Percentiles rank a stretch among this genome's conserved stretches.
Conservation (phyloP, 2,797 vertebrate species). For the Hemibagrus guttatus region DNA sequence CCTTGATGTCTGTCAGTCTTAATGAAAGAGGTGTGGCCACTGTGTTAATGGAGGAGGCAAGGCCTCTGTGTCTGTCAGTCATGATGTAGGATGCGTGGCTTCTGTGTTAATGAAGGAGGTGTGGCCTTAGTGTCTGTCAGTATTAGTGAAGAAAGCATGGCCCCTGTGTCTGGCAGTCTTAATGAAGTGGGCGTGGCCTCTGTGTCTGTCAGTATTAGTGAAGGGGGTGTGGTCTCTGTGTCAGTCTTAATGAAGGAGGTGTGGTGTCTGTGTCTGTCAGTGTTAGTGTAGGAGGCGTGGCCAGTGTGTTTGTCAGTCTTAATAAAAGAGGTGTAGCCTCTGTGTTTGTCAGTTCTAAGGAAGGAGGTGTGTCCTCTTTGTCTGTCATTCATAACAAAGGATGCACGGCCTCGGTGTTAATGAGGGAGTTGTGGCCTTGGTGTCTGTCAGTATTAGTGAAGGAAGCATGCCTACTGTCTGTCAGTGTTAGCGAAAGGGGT, state of each 20-base stretch:
- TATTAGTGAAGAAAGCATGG: neutral
- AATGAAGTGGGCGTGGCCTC: neutral
- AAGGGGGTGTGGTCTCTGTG: neutral
- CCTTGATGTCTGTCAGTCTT: neutral
- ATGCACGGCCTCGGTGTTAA: neutral
- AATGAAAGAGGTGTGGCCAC: neutral
- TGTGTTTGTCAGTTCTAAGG: neutral
- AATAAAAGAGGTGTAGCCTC: neutral
- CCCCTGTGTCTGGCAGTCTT: neutral
- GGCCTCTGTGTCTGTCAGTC: neutral
- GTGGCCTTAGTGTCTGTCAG: neutral
- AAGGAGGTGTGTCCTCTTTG: neutral
- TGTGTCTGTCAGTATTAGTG: neutral
- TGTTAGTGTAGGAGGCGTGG: neutral
- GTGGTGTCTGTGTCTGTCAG: neutral
- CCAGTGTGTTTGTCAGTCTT: too few species aligned
- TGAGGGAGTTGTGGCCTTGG: neutral
- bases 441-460: neutral
- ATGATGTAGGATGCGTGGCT: neutral
- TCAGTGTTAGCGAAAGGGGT: neutral
- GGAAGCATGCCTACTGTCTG: neutral
- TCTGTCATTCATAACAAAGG: neutral
- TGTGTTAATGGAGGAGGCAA: neutral
- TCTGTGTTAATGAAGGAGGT: too few species aligned
- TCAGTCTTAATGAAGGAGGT: neutral